Percentiles rank a stretch among this genome's conserved stretches.
Conservation (phyloP, 2,113 vertebrate species). For the Gallinago media region DNA sequence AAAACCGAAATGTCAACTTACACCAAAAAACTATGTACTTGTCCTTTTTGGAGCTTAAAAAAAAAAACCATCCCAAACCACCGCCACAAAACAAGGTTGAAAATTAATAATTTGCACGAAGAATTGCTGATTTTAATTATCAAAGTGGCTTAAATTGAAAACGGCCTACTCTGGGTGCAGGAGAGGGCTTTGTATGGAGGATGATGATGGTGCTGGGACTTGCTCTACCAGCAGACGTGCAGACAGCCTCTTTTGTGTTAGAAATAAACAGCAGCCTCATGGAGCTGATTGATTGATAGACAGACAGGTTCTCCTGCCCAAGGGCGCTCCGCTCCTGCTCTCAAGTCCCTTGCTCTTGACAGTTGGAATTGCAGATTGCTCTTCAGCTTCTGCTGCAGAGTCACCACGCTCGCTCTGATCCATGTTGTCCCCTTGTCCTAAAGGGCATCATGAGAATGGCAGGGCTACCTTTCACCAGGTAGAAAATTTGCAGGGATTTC, state of each 20-base stretch:
- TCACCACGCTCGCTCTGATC: neutral
- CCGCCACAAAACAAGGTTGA: neutral
- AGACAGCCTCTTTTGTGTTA: neutral
- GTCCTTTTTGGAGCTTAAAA: neutral
- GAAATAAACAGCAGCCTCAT: neutral
- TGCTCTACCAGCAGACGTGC: neutral
- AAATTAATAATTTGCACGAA: neutral
- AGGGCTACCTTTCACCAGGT: neutral
- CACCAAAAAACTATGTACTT: neutral
- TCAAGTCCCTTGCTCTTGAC: neutral
- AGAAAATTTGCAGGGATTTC: neutral
- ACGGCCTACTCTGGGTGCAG: fast-evolving
- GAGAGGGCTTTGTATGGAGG: neutral
- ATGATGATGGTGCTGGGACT: neutral
- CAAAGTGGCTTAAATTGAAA: neutral
- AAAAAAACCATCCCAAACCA: neutral
- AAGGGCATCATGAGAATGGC: no score
- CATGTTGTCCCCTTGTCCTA: neutral
- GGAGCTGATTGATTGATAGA: neutral
- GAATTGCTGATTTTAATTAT: neutral
- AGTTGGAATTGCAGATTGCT: neutral
- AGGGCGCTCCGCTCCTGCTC: neutral
- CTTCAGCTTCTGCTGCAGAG: neutral
- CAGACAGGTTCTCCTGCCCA: neutral
- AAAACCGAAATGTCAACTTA: neutral